phyloP scores from a whole-genome alignment of 1,140 invertebrate genomes.

The Heliconius hewitsoni region DNA sequence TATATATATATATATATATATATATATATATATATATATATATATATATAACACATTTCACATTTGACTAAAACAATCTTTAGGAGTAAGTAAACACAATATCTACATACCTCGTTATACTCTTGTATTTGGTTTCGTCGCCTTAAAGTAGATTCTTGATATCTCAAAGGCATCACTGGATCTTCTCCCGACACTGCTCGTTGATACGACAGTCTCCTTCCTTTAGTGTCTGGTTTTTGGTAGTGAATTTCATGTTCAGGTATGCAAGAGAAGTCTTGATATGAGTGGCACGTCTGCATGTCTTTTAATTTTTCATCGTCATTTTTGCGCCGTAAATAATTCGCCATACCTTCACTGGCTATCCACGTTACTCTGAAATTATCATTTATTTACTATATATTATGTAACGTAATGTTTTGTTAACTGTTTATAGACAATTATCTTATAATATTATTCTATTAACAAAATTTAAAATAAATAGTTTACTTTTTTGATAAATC shows the following conservation, averaged over 20 bases:
- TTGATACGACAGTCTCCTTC: conserved; percentile 65
- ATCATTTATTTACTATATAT: background rate
- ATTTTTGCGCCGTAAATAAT: conserved; percentile 62
- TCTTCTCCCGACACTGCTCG: conserved; percentile 71
- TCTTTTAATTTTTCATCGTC: conserved; percentile 62
- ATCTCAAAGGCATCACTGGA: conserved; percentile 47
- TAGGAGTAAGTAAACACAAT: no score
- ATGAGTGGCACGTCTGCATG: conserved; percentile 54
- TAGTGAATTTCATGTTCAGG: conserved; percentile 51
- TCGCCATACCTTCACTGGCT: conserved; percentile 63
- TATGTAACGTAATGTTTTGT: no score
- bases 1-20: no score
- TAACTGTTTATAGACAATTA: no score
- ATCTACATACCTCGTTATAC: conserved; percentile 55
- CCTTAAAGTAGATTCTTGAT: conserved; percentile 52
- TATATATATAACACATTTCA: no score
- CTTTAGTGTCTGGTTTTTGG: conserved; percentile 51
- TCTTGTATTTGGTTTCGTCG: conserved; percentile 54
- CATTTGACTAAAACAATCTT: no score
- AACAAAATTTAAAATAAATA: no score
- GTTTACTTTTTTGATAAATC: no score
- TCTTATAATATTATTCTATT: no score
- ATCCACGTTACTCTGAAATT: conserved; percentile 68
- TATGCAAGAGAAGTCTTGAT: conserved; percentile 61
- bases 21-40: no score